These are phyloP conservation scores for Ecdyonurus torrentis DNA, from an alignment of 2,888 invertebrate genomes.

Conservation along the genomic window DNA sequence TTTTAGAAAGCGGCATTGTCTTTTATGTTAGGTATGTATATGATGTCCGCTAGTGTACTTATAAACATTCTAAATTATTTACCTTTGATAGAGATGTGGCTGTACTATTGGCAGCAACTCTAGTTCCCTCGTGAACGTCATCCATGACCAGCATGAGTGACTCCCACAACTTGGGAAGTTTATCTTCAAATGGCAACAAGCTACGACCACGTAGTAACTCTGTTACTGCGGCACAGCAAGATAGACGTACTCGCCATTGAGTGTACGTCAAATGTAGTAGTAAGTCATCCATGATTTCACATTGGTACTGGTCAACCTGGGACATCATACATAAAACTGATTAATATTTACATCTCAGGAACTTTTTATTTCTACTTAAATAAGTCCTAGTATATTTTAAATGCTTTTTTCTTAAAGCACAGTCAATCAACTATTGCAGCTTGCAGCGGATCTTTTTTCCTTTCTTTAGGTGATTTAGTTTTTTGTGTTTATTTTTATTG, in stretches of 20 bases:
- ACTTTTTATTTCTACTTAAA: too few species aligned
- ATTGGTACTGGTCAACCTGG: slow-evolving; percentile 69
- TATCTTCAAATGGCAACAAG: slow-evolving; percentile 8
- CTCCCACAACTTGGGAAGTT: slow-evolving; percentile 50
- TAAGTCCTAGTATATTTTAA: too few species aligned
- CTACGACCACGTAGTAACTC: slow-evolving; percentile 42
- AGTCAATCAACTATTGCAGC: too few species aligned
- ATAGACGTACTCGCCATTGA: slow-evolving; percentile 82
- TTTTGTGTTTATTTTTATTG: too few species aligned
- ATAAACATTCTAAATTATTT: slow-evolving; percentile 13
- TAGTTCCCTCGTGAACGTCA: slow-evolving; percentile 79
- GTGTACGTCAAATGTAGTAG: slow-evolving; percentile 61
- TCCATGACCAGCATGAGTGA: slow-evolving; percentile 83
- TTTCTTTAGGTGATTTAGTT: too few species aligned
- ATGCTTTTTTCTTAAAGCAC: too few species aligned
- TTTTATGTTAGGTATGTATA: too few species aligned
- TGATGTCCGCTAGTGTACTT: too few species aligned
- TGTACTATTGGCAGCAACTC: slow-evolving; percentile 55
- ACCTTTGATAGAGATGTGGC: slow-evolving; percentile 58
- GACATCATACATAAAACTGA: slow-evolving; percentile 16
- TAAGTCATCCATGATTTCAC: slow-evolving; percentile 65
- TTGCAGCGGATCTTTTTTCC: too few species aligned
- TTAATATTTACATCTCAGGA: not conserved
- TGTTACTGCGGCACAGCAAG: slow-evolving; percentile 72
- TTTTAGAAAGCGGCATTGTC: too few species aligned